These are phyloP conservation scores for Labia minor DNA, from an alignment of 2,888 invertebrate genomes.

Conservation along the genomic window DNA sequence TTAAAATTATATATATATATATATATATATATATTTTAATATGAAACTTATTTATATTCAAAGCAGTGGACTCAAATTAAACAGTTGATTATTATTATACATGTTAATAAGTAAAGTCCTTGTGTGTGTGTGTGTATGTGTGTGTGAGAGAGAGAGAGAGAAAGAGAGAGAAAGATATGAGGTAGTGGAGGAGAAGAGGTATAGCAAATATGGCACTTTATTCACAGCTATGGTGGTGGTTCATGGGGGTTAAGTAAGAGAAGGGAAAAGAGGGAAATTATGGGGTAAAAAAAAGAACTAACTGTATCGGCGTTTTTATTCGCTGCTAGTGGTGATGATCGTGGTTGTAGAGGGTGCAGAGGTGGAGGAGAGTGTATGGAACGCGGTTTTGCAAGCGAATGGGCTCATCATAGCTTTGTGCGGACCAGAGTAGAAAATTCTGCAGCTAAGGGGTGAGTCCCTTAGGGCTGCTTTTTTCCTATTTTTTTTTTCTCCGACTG, in stretches of 20 bases:
- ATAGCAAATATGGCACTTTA: background rate
- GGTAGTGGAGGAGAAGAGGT: background rate
- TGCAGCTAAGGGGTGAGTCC: too few species aligned
- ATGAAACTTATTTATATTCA: background rate
- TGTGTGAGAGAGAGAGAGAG: too few species aligned
- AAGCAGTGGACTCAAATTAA: background rate
- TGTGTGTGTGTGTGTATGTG: too few species aligned
- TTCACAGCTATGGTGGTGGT: too few species aligned
- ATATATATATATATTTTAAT: background rate
- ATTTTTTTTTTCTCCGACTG: too few species aligned
- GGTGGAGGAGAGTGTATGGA: background rate
- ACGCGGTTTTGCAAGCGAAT: conserved; percentile 8
- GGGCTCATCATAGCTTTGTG: background rate
- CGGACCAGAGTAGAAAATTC: too few species aligned
- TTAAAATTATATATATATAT: background rate
- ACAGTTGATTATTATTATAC: background rate
- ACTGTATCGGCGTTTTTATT: conserved; percentile 13
- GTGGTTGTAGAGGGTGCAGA: too few species aligned
- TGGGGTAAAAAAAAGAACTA: background rate
- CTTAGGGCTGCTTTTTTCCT: too few species aligned
- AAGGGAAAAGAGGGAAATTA: background rate
- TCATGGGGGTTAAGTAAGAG: too few species aligned
- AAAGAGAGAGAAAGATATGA: background rate
- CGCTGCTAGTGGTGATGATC: background rate
- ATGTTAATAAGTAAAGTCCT: conserved; percentile 13